phyloP scores from a whole-genome alignment of 2,888 invertebrate species.

The Hofmannophila pseudospretella region DNA sequence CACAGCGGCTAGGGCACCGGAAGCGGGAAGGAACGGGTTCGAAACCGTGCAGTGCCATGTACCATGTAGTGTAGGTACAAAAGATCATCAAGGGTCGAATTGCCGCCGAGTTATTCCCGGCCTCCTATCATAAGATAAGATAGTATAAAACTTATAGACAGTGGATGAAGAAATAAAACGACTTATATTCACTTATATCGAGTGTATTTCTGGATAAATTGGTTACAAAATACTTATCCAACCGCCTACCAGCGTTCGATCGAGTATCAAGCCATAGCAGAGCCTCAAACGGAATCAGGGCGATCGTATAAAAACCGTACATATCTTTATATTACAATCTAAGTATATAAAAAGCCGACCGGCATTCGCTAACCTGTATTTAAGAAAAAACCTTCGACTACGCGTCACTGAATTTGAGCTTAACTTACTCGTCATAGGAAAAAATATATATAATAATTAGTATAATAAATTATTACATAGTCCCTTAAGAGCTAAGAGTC shows the following conservation, averaged over 20 bases:
- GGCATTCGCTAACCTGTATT: constrained; percentile 48
- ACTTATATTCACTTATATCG: constrained; percentile 69
- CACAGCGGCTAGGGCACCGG: no score
- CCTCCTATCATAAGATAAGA: no score
- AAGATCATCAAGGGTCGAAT: no score
- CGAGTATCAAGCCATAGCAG: constrained; percentile 51
- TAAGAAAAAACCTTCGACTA: constrained; percentile 37
- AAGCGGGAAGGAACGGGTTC: no score
- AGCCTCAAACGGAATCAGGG: constrained; percentile 51
- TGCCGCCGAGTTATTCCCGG: no score
- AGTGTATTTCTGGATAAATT: constrained; percentile 76
- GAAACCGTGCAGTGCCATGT: no score
- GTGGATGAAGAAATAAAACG: constrained; percentile 60
- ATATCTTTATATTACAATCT: constrained; percentile 60
- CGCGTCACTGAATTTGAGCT: constrained; percentile 62
- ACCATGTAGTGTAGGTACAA: no score
- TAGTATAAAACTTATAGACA: no score
- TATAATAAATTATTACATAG: constrained; percentile 75
- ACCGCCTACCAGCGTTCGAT: constrained; percentile 38
- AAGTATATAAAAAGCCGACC: constrained; percentile 69
- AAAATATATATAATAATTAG: constrained; percentile 69
- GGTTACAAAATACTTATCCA: constrained; percentile 75
- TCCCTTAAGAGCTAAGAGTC: constrained; percentile 52
- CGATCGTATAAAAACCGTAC: constrained; percentile 56
- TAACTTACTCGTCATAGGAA: constrained; percentile 72